Evolutionary conservation across 2,797 vertebrate genomes (phyloP), one percentile per base, ranked within the genome.

Genomic region (Phoebastria nigripes): DNA sequence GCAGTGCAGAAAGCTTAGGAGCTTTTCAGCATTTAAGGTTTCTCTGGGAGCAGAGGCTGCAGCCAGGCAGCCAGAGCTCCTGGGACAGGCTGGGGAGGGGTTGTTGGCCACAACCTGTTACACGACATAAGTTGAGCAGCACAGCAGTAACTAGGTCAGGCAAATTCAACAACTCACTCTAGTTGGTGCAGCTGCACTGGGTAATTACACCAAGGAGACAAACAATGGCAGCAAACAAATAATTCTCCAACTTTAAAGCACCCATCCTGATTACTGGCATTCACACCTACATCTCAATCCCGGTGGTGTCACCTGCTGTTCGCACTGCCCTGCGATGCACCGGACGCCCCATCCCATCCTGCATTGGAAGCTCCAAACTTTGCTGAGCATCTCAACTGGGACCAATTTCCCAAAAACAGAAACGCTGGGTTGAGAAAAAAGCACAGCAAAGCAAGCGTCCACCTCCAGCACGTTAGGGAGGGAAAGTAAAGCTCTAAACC

Each of bases 131-230:
- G 41, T 6, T 12, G 33, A 54, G 91, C 87, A 72, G 89, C 1
- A 2, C 20, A 1, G 61, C 59, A 91, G 54, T 51, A 97, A 96
- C 65, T 95, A 95, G 98, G 96, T 96, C 96, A 98, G 87, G 78
- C 29, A 78, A 88, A 79, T 61, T 20, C 63, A 82, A 14, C 62
- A 88, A 47, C 56, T 54, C 2, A 1, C 42, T 77, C 76, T 39
- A 37, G 97, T 41, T 9, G 10, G 74, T 19, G 76, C 44, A 79
- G 78, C 92, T 96, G 93, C 12, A 21, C 93, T 76, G 86, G 94
- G 56, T 89, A 84, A 82, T 56, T 91, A 85, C n/a, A 61, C 20
- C 8, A 12, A 12, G 5, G n/a, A 76, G 42, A 49, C 92, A 89
- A 94, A 95, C 82, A 73, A 2, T 3, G 29, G 80, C 69, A 93